These are phyloP conservation scores for Cyanistes caeruleus DNA, from an alignment of 2,113 vertebrate species.

Conservation along the genomic window DNA sequence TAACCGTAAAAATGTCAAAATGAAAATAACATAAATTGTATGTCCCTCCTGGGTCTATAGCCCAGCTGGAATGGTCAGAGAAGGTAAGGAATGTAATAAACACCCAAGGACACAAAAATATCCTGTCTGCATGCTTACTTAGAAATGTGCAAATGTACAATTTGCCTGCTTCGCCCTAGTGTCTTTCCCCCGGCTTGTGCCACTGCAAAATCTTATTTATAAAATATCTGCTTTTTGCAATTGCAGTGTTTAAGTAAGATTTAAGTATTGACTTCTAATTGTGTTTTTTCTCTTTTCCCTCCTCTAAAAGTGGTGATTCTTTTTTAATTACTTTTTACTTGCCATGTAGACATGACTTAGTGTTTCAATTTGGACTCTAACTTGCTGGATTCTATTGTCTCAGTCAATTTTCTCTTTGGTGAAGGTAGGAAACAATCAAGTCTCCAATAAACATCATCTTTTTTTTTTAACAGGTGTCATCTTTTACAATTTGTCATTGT, in stretches of 20 bases:
- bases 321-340: slow-evolving; percentile 45
- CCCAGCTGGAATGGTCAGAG: background rate
- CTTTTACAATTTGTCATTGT: slow-evolving; percentile 49
- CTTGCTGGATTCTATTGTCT: slow-evolving; percentile 13
- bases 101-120: background rate
- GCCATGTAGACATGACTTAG: background rate
- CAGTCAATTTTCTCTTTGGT: slow-evolving; percentile 52
- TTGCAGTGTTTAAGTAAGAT: slow-evolving; percentile 30
- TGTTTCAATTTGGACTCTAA: slow-evolving; percentile 33
- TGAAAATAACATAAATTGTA: background rate
- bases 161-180: background rate
- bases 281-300: background rate
- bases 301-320: background rate
- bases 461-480: slow-evolving; percentile 44
- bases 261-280: slow-evolving; percentile 31
- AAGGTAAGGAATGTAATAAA: background rate
- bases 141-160: slow-evolving; percentile 6
- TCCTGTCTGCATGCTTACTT: background rate
- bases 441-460: slow-evolving; percentile 34
- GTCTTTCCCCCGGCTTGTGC: background rate
- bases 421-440: slow-evolving; percentile 55
- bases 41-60: background rate
- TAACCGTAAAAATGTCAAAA: slow-evolving; percentile 5
- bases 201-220: background rate
- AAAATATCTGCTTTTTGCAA: slow-evolving; percentile 40